Evolutionary conservation across 2,888 invertebrate genomes (phyloP), one percentile per base, ranked within the genome.

Genomic region (Papilio gigon): DNA sequence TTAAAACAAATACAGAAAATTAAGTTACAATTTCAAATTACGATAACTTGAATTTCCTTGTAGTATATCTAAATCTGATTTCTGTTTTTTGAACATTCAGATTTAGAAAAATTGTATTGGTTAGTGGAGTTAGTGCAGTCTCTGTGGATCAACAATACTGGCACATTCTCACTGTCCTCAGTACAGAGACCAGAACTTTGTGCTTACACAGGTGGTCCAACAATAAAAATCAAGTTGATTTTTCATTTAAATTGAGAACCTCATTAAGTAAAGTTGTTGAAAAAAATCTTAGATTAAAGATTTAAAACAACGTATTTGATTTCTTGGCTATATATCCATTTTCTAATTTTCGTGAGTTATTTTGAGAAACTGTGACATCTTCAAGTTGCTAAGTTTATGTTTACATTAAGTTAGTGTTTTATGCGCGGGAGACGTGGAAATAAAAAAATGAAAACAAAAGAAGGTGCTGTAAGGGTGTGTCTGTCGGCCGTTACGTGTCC

Each of bases 401-500:
- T 27, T 27, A 44, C 3, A 44, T 44, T 9, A 47, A 47, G 22
- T 47, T 47, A 47, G 22, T 22, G n/a, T 44, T 17, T 9, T 22
- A 12, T 20, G 22, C 11, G 17, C 12, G 17, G 12, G 17, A 27
- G 20, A 58, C 5, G 8, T 1, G 42, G 17, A 17, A 44, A 59
- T 8, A 37, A 35, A 6, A n/a, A 35, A 33, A 53, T 22, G 25
- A 69, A 65, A 69, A 69, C 68, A 69, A 69, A 65, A 69, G 65
- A 69, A 61, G 56, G 69, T 65, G 65, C 30, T 56, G 2, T 42
- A 53, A 65, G 69, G 69, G 69, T 69, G 69, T 65, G 69, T 65
- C 69, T 42, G 42, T 65, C 42, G 44, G 65, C 69, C 65, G 69
- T 65, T 65, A 65, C 65, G 65, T 69, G 65, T 65, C 53, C 25